phyloP scores from a whole-genome alignment of 2,797 vertebrate species.

The Arctocebus calabarensis region DNA sequence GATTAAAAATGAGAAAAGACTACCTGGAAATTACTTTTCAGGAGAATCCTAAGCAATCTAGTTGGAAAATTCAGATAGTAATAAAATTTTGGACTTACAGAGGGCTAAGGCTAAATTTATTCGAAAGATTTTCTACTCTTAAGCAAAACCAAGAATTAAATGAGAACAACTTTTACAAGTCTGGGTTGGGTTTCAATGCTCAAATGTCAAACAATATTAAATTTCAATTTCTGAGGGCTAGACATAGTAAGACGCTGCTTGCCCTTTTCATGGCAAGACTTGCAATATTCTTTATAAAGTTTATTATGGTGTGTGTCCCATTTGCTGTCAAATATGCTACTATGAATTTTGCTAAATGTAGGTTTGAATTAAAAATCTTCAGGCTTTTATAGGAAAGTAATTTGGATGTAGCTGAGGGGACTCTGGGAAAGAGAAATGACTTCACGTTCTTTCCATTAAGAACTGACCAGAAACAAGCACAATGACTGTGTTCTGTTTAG shows the following conservation, averaged over 20 bases:
- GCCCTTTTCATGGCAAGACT: slow-evolving; percentile 47
- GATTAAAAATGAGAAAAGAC: neutral
- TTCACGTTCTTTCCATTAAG: slow-evolving; percentile 71
- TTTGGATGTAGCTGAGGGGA: slow-evolving; percentile 72
- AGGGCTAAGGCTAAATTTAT: neutral
- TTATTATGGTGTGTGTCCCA: slow-evolving; percentile 57
- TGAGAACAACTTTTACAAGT: slow-evolving; percentile 15
- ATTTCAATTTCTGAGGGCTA: slow-evolving; percentile 62
- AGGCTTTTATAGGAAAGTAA: slow-evolving; percentile 66
- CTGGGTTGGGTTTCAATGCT: slow-evolving; percentile 21
- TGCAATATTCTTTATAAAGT: slow-evolving; percentile 30
- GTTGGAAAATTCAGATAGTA: slow-evolving; percentile 14
- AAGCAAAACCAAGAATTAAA: slow-evolving; percentile 62
- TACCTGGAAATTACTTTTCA: slow-evolving; percentile 33
- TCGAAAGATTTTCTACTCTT: slow-evolving; percentile 42
- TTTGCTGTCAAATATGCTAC: slow-evolving; percentile 60
- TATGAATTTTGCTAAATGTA: slow-evolving; percentile 75
- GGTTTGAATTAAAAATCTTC: slow-evolving; percentile 75
- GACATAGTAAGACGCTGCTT: slow-evolving; percentile 51
- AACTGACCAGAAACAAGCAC: slow-evolving; percentile 66
- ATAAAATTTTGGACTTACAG: neutral
- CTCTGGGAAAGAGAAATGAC: slow-evolving; percentile 77
- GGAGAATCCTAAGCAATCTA: neutral
- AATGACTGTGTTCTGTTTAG: slow-evolving; percentile 50
- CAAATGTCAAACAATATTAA: slow-evolving; percentile 53